phyloP scores from a whole-genome alignment of 2,888 invertebrate genomes.

The Pinctada fucata region DNA sequence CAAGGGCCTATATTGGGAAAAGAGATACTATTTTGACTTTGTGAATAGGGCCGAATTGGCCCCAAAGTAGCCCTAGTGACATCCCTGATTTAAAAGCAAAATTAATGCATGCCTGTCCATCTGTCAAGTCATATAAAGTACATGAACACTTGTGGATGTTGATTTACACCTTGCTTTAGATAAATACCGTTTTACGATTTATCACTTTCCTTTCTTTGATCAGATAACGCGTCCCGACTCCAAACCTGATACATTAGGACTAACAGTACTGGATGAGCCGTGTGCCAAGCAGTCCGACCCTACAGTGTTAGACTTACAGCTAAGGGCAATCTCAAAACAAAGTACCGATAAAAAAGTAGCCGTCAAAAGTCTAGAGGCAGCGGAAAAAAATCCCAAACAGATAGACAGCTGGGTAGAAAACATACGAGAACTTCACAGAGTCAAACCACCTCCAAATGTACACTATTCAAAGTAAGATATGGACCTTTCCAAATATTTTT shows the following conservation, averaged over 20 bases:
- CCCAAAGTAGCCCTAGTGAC: no score
- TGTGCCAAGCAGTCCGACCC: conserved; percentile 92
- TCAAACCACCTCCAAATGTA: conserved; percentile 91
- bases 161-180: no score
- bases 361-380: conserved; percentile 88
- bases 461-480: conserved; percentile 84
- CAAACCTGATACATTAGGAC: conserved; percentile 82
- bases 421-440: conserved; percentile 93
- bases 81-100: no score
- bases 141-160: no score
- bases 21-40: no score
- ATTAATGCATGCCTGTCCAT: no score
- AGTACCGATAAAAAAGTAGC: conserved; percentile 81
- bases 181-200: no score
- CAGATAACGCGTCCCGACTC: conserved; percentile 85
- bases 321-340: conserved; percentile 86
- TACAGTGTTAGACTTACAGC: conserved; percentile 87
- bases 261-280: conserved; percentile 94
- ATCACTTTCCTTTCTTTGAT: no score
- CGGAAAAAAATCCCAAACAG: conserved; percentile 88
- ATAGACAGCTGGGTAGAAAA: conserved; percentile 98
- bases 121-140: no score
- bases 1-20: no score
- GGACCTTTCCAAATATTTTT: no score
- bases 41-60: no score